Evolutionary conservation across 1,140 invertebrate species (phyloP), one percentile per base, ranked within the genome.

Genomic region (Lucilia sericata): DNA sequence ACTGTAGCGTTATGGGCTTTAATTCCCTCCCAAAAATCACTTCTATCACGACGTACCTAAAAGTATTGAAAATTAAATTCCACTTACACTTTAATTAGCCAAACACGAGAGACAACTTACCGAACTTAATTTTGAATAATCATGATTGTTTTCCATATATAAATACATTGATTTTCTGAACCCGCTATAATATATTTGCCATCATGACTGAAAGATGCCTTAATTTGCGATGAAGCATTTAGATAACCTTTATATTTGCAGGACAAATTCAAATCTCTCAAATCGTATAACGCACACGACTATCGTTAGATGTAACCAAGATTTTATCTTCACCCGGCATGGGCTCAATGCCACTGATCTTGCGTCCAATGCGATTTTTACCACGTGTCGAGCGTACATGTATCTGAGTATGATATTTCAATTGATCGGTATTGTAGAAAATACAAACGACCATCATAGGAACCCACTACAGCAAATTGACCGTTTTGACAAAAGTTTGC

Each of bases 401-500:
- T 85, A 99, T 99, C 89, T 98, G 97, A 1, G 98, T 99, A 91
- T 99, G 97, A 92, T 99, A 99, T 88, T 99, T 99, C 2, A 99
- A 92, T 90, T 99, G 98, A 93, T 99, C 98, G 12, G 98, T 99
- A 42, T 95, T 98, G 91, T 99, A 99, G 92, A 99, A 99, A 88
- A 99, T 98, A 91, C 98, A 99, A n/a, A 74, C 98, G 94, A 3
- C 99, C 99, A 92, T 99, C 98, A 92, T 99, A 99, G 0, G 96
- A 96, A n/a, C 98, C 98, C 0, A 99, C 97, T 0, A 99, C 98
- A 0, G 98, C 98, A 92, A 99, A 99, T 91, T 98, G 98, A 12
- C 98, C 98, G 92, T 99, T 99, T 87, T 97, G 96, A 89, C 98
- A 99, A 91, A 99, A 99, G 91, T 98, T 99, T 0, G 98, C 98